Evolutionary conservation across 1,140 invertebrate genomes (phyloP).

Genomic region (Oncopodura yosiiana): DNA sequence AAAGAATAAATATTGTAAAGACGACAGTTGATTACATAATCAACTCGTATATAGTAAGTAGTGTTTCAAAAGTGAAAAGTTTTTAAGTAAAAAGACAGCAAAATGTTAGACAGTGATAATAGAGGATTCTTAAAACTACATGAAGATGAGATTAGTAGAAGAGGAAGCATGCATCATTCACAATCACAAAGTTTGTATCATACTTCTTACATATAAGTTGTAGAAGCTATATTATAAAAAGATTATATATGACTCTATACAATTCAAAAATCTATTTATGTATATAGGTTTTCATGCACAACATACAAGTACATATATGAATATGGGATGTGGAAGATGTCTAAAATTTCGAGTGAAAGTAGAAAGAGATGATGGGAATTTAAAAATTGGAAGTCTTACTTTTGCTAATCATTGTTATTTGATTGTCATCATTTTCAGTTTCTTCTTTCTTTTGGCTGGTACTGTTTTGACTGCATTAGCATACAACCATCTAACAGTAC

Average conservation of each 20-base stretch:
- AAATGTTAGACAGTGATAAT: slow-evolving; percentile 4
- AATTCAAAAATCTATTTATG: neutral
- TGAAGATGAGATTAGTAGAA: slow-evolving; percentile 17
- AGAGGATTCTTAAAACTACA: slow-evolving; percentile 26
- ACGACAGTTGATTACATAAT: no score
- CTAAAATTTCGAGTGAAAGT: slow-evolving; percentile 20
- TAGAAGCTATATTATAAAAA: no score
- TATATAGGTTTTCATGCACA: slow-evolving; percentile 1
- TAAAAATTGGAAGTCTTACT: slow-evolving; percentile 33
- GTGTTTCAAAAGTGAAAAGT: no score
- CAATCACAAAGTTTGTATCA: neutral
- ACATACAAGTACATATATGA: slow-evolving; percentile 23
- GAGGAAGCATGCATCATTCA: slow-evolving; percentile 15
- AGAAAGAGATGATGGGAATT: slow-evolving; percentile 33
- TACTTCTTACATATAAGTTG: neutral
- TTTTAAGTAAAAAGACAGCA: no score
- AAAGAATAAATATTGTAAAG: no score
- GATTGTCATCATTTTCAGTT: slow-evolving; percentile 35
- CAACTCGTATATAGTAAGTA: no score
- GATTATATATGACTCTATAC: neutral
- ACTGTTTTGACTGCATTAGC: slow-evolving; percentile 33
- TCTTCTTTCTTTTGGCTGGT: slow-evolving; percentile 36
- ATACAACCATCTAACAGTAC: slow-evolving; percentile 30
- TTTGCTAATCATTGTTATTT: slow-evolving; percentile 36
- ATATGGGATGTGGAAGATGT: slow-evolving; percentile 24